Percentiles rank a stretch among this genome's conserved stretches.
Conservation (phyloP, 1,140 invertebrate genomes). For the Oryctes rhinoceros region DNA sequence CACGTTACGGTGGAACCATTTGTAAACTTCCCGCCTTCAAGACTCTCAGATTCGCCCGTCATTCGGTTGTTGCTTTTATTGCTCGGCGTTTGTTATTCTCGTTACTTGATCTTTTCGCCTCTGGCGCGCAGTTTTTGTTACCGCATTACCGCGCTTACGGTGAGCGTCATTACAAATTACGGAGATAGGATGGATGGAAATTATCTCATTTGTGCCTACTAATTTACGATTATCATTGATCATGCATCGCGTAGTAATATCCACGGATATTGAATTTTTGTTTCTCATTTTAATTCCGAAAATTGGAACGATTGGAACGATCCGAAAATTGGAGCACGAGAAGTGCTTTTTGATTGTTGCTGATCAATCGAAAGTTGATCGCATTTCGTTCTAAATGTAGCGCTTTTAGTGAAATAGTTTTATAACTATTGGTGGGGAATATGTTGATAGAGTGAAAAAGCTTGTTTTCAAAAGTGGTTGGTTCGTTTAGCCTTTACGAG, state of each 20-base stretch:
- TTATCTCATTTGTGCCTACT: neutral
- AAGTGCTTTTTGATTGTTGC: too few species aligned
- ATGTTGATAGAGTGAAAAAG: too few species aligned
- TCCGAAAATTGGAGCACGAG: too few species aligned
- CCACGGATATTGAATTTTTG: neutral
- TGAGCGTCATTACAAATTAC: neutral
- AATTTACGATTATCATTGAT: neutral
- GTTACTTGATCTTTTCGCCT: slow-evolving; percentile 21
- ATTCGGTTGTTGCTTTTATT: slow-evolving; percentile 18
- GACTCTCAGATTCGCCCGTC: neutral
- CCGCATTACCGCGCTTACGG: neutral
- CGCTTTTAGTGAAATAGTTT: too few species aligned
- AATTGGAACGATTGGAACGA: too few species aligned
- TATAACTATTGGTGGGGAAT: too few species aligned
- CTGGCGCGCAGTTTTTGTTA: neutral
- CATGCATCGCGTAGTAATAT: neutral
- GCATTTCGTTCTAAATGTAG: too few species aligned
- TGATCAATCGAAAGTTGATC: too few species aligned
- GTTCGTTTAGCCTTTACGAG: too few species aligned
- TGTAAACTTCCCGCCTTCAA: slow-evolving; percentile 27
- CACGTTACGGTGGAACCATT: slow-evolving; percentile 16
- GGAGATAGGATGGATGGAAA: neutral
- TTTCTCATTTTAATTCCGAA: too few species aligned
- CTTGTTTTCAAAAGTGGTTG: too few species aligned
- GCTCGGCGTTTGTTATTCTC: slow-evolving; percentile 12